phyloP scores from a whole-genome alignment of 2,113 vertebrate genomes.

The Prunella himalayana region DNA sequence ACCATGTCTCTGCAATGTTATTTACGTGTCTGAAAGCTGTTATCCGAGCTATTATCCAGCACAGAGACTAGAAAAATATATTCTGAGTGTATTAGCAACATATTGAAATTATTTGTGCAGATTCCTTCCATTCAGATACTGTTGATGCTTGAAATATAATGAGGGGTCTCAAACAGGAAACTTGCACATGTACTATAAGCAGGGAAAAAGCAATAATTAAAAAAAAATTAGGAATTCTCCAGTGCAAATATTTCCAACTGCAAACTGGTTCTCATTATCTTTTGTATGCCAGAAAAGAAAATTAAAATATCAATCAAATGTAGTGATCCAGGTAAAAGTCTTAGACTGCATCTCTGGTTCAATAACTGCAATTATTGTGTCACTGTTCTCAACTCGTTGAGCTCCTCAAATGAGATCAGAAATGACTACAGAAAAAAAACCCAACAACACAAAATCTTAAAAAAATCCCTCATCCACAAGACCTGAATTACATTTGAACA shows the following conservation, averaged over 20 bases:
- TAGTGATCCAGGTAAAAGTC: conserved; percentile 29
- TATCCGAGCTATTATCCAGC: background rate
- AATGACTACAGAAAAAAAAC: background rate
- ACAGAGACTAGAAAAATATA: background rate
- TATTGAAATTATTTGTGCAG: background rate
- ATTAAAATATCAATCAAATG: conserved; percentile 33
- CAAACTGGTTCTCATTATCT: conserved; percentile 7
- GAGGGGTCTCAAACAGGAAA: background rate
- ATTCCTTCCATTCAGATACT: background rate
- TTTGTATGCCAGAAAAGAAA: conserved; percentile 10
- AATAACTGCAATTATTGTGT: background rate
- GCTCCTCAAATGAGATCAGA: background rate
- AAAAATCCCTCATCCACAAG: background rate
- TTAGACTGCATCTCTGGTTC: background rate
- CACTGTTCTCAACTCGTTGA: background rate
- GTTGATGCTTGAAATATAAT: background rate
- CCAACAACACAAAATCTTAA: background rate
- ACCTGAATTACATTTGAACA: background rate
- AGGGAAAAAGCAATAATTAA: background rate
- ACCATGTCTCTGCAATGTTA: background rate
- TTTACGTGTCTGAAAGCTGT: background rate
- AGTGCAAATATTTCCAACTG: background rate
- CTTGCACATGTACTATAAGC: background rate
- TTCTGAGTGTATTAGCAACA: background rate
- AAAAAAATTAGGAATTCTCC: background rate